Evolutionary conservation across 64 coral and sea anemone genomes (phyloP), one percentile per base, ranked within the genome.

Genomic region (Actinia tenebrosa): DNA sequence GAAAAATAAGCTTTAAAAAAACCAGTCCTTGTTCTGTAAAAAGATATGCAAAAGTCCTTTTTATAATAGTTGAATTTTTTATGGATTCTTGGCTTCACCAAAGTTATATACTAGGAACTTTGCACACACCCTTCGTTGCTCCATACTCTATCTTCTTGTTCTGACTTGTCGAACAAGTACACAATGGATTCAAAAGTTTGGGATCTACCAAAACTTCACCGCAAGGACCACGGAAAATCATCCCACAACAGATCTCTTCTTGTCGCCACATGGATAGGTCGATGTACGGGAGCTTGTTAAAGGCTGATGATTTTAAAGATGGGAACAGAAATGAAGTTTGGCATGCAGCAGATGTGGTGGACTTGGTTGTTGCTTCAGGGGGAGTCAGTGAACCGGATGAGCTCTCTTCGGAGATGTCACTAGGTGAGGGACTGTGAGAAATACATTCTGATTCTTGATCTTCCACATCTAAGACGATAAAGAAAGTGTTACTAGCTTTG

Each of bases 231-330:
- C 91, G 89, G 86, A 99, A 99, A 54, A 99, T 99, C 8, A 93
- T 95, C 3, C 97, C 97, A 91, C 97, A 99, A 23, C 97, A 99
- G 75, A 99, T 95, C 64, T 99, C 97, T 85, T 99, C 97, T 86
- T 88, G 90, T 20, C 93, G 87, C 97, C 97, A 99, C 54, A 86
- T 75, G n/a, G 97, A 99, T 25, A 99, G 86, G 58, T 99, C 93
- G 79, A 99, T 95, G 44, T 95, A 99, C 20, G 97, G 97, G 13
- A 99, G 79, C 79, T 99, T 99, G 85, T 90, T 93, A 5, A 82
- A 88, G 52, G 89, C 55, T 77, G 88, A 85, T 22, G 92, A 89
- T 50, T 77, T 77, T 22, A 99, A 44, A 45, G 93, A 87, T 10
- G 97, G 97, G 42, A 95, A 99, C 3, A 99, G 88, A 54, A 99